These are phyloP conservation scores for Atherinomorus stipes DNA, from an alignment of 2,113 vertebrate species.

Conservation along the genomic window DNA sequence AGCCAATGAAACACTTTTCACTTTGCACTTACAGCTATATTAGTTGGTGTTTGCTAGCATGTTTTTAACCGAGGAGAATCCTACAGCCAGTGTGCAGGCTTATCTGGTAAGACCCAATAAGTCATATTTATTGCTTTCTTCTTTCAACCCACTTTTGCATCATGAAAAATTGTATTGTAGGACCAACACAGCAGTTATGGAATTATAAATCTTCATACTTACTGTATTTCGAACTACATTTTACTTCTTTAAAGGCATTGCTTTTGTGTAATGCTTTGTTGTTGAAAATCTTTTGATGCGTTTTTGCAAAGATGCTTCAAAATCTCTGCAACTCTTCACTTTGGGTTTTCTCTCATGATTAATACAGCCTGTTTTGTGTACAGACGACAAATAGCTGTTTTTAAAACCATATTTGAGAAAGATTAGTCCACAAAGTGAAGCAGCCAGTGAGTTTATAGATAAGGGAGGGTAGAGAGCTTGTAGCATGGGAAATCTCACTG, in stretches of 20 bases:
- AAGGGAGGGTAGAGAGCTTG: conserved; percentile 10
- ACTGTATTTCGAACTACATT: not conserved
- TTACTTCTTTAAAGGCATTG: not conserved
- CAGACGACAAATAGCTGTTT: not conserved
- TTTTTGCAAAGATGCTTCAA: not conserved
- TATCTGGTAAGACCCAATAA: not conserved
- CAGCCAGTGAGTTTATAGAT: conserved; percentile 11
- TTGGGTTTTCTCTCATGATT: too few species aligned
- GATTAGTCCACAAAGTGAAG: conserved; percentile 1
- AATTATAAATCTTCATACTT: too few species aligned
- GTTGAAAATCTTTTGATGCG: not conserved
- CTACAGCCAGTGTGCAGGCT: not conserved
- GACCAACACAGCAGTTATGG: not conserved
- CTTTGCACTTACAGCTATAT: not conserved
- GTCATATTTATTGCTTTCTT: not conserved
- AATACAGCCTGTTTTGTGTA: too few species aligned
- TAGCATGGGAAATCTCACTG: conserved; percentile 61
- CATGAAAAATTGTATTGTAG: not conserved
- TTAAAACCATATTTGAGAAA: too few species aligned
- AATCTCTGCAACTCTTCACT: too few species aligned
- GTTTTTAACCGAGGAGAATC: not conserved
- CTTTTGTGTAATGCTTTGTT: not conserved
- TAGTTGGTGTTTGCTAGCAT: not conserved
- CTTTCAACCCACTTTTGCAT: not conserved
- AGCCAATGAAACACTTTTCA: not conserved